These are phyloP conservation scores for Dryoscopus gambensis DNA, from an alignment of 2,113 vertebrate genomes.

Conservation along the genomic window DNA sequence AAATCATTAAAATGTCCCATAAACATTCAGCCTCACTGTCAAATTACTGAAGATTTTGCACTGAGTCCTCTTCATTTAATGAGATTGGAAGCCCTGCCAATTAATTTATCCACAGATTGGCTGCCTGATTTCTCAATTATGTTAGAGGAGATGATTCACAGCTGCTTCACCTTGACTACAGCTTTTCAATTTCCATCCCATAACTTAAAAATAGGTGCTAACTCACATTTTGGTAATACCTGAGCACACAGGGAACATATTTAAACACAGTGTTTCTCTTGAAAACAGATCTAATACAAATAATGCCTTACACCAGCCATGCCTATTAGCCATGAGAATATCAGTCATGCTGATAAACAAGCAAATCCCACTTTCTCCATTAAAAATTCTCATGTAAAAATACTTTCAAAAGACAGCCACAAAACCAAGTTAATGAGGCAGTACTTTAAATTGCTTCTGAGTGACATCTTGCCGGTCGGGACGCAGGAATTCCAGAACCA, in stretches of 20 bases:
- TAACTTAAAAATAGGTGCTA: not conserved
- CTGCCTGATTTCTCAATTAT: not conserved
- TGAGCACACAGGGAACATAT: not conserved
- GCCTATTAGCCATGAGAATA: not conserved
- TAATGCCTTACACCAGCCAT: not conserved
- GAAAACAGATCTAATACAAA: not conserved
- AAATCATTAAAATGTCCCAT: not conserved
- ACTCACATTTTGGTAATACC: not conserved
- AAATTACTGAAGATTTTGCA: not conserved
- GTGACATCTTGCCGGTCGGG: constrained; percentile 82
- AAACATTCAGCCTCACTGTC: not conserved
- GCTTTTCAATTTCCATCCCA: not conserved
- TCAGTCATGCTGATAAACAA: not conserved
- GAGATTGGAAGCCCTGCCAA: not conserved
- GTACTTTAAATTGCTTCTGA: constrained; percentile 97
- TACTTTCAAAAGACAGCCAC: not conserved
- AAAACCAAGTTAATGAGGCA: not conserved
- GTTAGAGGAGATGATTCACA: not conserved
- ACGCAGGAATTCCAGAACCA: constrained; percentile 86
- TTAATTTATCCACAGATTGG: not conserved
- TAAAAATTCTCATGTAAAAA: not conserved
- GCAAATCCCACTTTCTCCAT: not conserved
- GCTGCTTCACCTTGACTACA: not conserved
- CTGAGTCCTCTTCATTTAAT: not conserved
- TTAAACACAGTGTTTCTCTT: not conserved